Conservation (phyloP, 2,113 vertebrate genomes). For the Gobius niger region DNA sequence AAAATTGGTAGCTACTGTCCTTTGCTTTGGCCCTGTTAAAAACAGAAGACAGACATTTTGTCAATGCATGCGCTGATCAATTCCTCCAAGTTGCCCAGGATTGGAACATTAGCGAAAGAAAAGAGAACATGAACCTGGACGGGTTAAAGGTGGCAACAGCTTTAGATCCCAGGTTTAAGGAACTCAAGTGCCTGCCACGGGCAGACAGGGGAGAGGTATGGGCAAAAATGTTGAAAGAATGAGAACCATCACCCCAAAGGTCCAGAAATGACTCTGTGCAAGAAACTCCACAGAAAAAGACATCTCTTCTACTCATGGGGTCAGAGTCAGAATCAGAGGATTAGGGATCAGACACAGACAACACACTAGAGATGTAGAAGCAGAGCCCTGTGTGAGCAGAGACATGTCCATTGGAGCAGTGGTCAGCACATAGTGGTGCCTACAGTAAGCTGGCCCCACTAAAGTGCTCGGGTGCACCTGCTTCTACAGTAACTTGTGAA, state of each 20-base stretch:
- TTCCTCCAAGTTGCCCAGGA: too few relatives aligned
- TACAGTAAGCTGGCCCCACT: background rate
- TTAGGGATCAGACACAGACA: background rate
- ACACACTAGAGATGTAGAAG: background rate
- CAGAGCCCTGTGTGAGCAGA: background rate
- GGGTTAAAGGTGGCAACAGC: background rate
- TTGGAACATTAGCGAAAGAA: background rate
- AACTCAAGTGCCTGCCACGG: background rate
- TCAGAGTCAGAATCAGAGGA: background rate
- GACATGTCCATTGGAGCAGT: background rate
- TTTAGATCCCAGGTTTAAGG: background rate
- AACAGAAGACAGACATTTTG: too few relatives aligned
- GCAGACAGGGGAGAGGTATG: background rate
- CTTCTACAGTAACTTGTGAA: background rate
- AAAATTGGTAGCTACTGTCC: too few relatives aligned
- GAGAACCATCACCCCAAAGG: background rate
- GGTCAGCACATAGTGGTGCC: background rate
- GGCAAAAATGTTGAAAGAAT: too few relatives aligned
- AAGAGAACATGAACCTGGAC: background rate
- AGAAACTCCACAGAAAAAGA: background rate
- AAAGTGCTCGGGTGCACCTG: background rate
- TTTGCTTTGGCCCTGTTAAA: too few relatives aligned
- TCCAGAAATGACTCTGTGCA: background rate
- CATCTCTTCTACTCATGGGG: background rate
- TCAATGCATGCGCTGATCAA: too few relatives aligned